Percentiles rank a stretch among this genome's conserved stretches.
These are phyloP conservation scores for Norana najaformis DNA, from an alignment of 2,888 invertebrate genomes.

Conservation along the genomic window DNA sequence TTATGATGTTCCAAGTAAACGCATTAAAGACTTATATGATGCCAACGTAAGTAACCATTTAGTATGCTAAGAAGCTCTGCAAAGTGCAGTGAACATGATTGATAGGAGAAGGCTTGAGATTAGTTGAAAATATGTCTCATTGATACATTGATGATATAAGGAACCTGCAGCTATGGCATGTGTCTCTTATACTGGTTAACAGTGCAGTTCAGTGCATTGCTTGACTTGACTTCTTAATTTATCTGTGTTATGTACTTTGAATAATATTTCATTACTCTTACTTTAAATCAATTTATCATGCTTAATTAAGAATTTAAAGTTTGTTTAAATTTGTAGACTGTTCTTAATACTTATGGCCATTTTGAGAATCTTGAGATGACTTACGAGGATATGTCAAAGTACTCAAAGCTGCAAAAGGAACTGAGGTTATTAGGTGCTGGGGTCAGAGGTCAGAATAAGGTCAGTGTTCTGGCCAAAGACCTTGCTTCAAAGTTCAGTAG, in stretches of 20 bases:
- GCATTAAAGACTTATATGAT: slow-evolving; percentile 2
- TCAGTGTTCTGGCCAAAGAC: slow-evolving; percentile 54
- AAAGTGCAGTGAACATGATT: background rate
- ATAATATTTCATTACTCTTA: background rate
- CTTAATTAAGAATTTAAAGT: background rate
- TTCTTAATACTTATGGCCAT: slow-evolving; percentile 8
- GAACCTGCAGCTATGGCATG: background rate
- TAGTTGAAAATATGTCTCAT: background rate
- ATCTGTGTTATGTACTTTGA: background rate
- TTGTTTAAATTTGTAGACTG: background rate
- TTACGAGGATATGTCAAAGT: slow-evolving; percentile 21
- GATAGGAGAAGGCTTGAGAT: background rate
- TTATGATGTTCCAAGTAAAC: slow-evolving; percentile 19
- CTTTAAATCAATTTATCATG: background rate
- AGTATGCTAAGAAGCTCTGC: background rate
- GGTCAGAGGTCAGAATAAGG: slow-evolving; percentile 47
- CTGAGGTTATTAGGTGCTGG: slow-evolving; percentile 28
- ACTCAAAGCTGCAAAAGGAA: slow-evolving; percentile 21
- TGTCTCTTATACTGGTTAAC: background rate
- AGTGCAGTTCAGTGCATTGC: background rate
- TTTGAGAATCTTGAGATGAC: background rate
- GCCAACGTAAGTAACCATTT: background rate
- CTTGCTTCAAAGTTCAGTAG: slow-evolving; percentile 40
- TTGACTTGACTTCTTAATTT: too few species aligned
- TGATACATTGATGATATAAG: background rate